phyloP scores from a whole-genome alignment of 2,113 vertebrate species.

The Crotalus horridus region DNA sequence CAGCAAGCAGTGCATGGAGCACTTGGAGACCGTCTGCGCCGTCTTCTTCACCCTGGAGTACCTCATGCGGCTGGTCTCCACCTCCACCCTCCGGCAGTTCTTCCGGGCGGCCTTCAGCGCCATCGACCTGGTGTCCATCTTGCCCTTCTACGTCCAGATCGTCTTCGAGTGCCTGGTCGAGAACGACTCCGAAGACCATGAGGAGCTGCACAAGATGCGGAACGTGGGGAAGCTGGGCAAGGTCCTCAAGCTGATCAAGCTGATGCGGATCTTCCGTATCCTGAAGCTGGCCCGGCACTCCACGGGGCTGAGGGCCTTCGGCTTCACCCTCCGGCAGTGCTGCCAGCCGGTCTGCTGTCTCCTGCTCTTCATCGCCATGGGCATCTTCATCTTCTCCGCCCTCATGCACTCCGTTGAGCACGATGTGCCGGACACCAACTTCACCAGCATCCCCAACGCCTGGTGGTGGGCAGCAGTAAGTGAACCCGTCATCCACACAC shows the following conservation, averaged over 20 bases:
- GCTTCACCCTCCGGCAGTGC: slow-evolving; percentile 89
- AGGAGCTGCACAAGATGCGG: slow-evolving; percentile 82
- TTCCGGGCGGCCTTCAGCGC: slow-evolving; percentile 73
- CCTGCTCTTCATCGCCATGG: slow-evolving; percentile 88
- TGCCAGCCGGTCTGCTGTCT: slow-evolving; percentile 92
- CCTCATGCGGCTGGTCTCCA: slow-evolving; percentile 71
- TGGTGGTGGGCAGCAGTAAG: slow-evolving; percentile 96
- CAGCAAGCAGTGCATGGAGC: slow-evolving; percentile 72
- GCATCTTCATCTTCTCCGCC: slow-evolving; percentile 88
- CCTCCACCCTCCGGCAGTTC: slow-evolving; percentile 69
- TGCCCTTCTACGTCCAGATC: slow-evolving; percentile 88
- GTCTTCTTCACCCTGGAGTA: slow-evolving; percentile 81
- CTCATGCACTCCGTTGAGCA: slow-evolving; percentile 88
- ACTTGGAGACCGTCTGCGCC: slow-evolving; percentile 76
- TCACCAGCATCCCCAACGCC: slow-evolving; percentile 86
- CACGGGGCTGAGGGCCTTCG: slow-evolving; percentile 86
- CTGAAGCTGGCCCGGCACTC: slow-evolving; percentile 88
- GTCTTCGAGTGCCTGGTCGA: slow-evolving; percentile 78
- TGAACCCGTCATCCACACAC: background rate
- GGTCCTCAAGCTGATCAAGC: slow-evolving; percentile 85
- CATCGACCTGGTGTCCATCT: slow-evolving; percentile 80
- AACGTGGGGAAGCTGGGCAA: slow-evolving; percentile 88
- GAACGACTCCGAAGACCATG: slow-evolving; percentile 68
- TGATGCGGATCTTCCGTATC: slow-evolving; percentile 91
- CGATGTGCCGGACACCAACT: slow-evolving; percentile 80